These are phyloP conservation scores for Strigamia crassipes DNA, from an alignment of 2,888 invertebrate species.

Conservation along the genomic window DNA sequence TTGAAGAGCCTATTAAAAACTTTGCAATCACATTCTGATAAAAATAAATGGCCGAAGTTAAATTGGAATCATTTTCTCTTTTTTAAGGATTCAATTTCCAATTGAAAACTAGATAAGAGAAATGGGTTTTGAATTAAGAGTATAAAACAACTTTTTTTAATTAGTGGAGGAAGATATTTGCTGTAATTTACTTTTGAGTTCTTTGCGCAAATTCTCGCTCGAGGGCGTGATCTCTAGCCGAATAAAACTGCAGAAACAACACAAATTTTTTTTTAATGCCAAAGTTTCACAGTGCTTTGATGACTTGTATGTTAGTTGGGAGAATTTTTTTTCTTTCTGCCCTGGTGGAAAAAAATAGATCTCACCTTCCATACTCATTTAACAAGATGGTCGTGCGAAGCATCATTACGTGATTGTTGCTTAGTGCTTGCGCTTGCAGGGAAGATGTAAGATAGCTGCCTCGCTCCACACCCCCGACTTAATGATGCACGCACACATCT, in stretches of 20 bases:
- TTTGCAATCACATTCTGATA: background rate
- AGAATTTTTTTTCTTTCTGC: background rate
- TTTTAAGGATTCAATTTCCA: background rate
- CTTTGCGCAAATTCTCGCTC: background rate
- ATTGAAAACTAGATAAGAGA: background rate
- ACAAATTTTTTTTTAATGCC: background rate
- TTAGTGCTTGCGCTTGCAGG: conserved; percentile 17
- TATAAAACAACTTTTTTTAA: conserved; percentile 13
- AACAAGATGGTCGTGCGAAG: conserved; percentile 38
- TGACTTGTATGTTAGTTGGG: conserved; percentile 27
- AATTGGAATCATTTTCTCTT: background rate
- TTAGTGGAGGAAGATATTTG: conserved; percentile 2
- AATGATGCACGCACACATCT: conserved; percentile 34
- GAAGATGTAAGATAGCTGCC: conserved; percentile 32
- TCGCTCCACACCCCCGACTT: conserved; percentile 24
- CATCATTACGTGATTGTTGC: conserved; percentile 40
- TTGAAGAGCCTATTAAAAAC: background rate
- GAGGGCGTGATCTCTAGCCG: conserved; percentile 5
- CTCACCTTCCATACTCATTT: conserved; percentile 38
- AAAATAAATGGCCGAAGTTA: background rate
- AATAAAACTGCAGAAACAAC: background rate
- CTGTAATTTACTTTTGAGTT: conserved; percentile 24
- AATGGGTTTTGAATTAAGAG: conserved; percentile 10
- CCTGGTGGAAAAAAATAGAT: background rate
- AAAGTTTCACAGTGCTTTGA: conserved; percentile 14